Conservation (phyloP, 2,113 vertebrate species). For the Calonectris borealis region DNA sequence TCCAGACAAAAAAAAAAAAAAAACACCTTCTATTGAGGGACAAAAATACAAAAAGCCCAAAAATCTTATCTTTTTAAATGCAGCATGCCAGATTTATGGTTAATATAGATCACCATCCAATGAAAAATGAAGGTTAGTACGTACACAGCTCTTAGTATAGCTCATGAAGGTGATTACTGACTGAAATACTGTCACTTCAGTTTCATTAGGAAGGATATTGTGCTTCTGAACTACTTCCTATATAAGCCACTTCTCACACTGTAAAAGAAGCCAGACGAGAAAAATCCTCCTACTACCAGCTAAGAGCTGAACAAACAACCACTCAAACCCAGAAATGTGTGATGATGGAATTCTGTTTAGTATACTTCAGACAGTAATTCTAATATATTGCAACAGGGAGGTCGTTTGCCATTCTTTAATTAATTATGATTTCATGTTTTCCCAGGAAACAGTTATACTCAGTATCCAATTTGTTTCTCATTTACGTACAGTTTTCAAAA, state of each 20-base stretch:
- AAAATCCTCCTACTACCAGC: neutral
- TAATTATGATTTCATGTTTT: neutral
- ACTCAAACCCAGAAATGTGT: neutral
- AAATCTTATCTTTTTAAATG: neutral
- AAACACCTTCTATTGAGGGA: neutral
- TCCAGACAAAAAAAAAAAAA: neutral
- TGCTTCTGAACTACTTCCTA: constrained; percentile 4
- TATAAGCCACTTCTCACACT: neutral
- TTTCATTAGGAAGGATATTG: neutral
- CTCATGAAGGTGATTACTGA: neutral
- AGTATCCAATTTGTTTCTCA: neutral
- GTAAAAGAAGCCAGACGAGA: neutral
- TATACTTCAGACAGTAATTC: neutral
- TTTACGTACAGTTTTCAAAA: neutral
- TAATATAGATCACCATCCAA: neutral
- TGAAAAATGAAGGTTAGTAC: neutral
- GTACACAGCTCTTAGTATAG: neutral
- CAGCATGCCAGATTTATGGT: neutral
- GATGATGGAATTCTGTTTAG: neutral
- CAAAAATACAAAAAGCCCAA: neutral
- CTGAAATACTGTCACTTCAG: neutral
- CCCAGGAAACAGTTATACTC: neutral
- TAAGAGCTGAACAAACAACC: neutral
- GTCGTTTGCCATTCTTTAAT: neutral
- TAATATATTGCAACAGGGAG: neutral